phyloP scores from a whole-genome alignment of 1,140 invertebrate species.

The Brachionus koreanus region DNA sequence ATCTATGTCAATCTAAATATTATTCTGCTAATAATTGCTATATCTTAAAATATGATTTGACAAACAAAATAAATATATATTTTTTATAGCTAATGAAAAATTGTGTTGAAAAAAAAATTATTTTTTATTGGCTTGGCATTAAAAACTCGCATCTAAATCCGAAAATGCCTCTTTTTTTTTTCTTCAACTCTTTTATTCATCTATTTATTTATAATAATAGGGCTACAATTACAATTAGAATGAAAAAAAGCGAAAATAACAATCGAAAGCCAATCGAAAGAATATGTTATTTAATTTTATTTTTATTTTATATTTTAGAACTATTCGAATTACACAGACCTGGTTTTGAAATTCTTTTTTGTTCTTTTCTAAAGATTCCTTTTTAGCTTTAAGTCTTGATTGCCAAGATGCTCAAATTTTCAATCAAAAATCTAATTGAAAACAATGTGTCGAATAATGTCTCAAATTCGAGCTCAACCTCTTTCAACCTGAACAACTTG shows the following conservation, averaged over 20 bases:
- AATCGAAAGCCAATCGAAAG: constrained; percentile 22
- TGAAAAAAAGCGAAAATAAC: background rate
- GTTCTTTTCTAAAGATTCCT: background rate
- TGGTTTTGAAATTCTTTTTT: background rate
- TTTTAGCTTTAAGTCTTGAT: background rate
- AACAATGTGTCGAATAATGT: background rate
- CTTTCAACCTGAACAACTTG: background rate
- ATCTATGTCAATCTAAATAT: background rate
- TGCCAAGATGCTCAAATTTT: constrained; percentile 27
- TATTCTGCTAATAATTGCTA: background rate
- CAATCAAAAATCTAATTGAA: constrained; percentile 14
- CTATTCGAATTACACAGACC: background rate
- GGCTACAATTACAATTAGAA: background rate
- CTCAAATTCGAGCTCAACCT: background rate
- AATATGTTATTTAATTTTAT: background rate
- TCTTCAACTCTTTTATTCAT: background rate
- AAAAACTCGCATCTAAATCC: background rate
- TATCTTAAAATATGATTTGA: background rate
- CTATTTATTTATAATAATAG: background rate
- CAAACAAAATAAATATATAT: background rate
- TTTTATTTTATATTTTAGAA: background rate
- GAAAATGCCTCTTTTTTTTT: background rate
- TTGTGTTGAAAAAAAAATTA: background rate
- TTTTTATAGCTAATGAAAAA: background rate
- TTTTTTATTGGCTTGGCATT: background rate